Conservation (phyloP, 1,140 invertebrate species). For the Tetragonula clypearis region DNA sequence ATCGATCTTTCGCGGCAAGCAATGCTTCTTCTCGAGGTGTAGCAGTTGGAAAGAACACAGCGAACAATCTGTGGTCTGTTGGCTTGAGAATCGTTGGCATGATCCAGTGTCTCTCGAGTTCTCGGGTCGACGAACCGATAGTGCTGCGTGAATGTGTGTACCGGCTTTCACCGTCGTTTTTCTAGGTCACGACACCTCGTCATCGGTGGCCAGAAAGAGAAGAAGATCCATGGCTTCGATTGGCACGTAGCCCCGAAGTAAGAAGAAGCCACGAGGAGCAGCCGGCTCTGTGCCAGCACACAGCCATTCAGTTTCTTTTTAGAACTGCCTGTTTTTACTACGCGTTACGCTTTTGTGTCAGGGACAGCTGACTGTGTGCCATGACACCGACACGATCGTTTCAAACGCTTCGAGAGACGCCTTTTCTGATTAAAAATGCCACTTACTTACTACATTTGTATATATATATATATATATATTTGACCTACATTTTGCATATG, state of each 20-base stretch:
- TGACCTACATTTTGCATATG: neutral
- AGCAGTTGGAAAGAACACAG: neutral
- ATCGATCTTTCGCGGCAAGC: neutral
- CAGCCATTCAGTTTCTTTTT: conserved; percentile 23
- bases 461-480: no score
- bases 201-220: conserved; percentile 45
- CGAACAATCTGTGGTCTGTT: neutral
- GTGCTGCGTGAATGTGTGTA: conserved; percentile 42
- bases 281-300: conserved; percentile 23
- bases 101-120: conserved; percentile 39
- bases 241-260: conserved; percentile 23
- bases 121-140: conserved; percentile 52
- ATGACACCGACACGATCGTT: neutral
- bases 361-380: neutral
- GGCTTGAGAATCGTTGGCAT: conserved; percentile 3
- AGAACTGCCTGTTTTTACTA: conserved; percentile 18
- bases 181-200: conserved; percentile 58
- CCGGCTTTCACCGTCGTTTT: conserved; percentile 63
- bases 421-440: neutral
- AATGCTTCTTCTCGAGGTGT: neutral
- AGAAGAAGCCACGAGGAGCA: neutral
- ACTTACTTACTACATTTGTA: neutral
- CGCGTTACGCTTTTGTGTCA: conserved; percentile 12
- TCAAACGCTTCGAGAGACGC: neutral
- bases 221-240: conserved; percentile 45